These are phyloP conservation scores for Myoxocephalus aenaeus DNA, from an alignment of 2,797 vertebrate genomes.

Conservation along the genomic window DNA sequence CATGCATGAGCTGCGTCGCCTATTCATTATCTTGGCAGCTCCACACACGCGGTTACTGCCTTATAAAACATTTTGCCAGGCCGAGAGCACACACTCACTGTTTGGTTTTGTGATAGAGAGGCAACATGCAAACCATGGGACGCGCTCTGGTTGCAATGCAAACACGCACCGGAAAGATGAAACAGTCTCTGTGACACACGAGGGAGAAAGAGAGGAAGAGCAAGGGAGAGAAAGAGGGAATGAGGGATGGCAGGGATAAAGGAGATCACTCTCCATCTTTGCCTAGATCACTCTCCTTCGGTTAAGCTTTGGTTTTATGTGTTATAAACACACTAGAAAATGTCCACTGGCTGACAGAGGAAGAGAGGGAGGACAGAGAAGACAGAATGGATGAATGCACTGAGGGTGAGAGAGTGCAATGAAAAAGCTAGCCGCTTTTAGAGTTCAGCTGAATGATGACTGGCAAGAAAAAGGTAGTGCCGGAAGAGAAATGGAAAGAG, in stretches of 20 bases:
- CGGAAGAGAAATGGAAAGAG: constrained; percentile 43
- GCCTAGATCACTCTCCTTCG: constrained; percentile 91
- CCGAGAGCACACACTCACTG: constrained; percentile 89
- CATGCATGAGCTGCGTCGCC: constrained; percentile 98
- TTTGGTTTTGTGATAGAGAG: constrained; percentile 98
- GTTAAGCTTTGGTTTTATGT: constrained; percentile 89
- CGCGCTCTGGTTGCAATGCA: constrained; percentile 87
- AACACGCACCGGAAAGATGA: constrained; percentile 86
- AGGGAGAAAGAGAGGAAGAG: constrained; percentile 80
- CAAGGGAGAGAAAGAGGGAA: constrained; percentile 31
- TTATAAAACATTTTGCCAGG: constrained; percentile 95
- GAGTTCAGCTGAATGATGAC: constrained; percentile 60
- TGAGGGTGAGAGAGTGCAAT: constrained; percentile 39
- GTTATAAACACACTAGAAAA: constrained; percentile 80
- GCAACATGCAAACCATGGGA: constrained; percentile 79
- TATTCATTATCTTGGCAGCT: constrained; percentile 99
- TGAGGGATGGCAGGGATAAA: constrained; percentile 49
- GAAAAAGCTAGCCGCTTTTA: constrained; percentile 48
- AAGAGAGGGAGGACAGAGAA: constrained; percentile 43
- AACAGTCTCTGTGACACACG: constrained; percentile 57
- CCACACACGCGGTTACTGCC: constrained; percentile 95
- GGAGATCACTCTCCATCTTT: constrained; percentile 85
- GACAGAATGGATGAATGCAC: constrained; percentile 42
- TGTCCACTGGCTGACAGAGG: constrained; percentile 48
- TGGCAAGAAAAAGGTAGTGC: constrained; percentile 46